A percentile compares a stretch with the other conserved stretches of the same genome.
phyloP scores from a whole-genome alignment of 2,797 vertebrate genomes.

The Schizothorax lantsangensis region DNA sequence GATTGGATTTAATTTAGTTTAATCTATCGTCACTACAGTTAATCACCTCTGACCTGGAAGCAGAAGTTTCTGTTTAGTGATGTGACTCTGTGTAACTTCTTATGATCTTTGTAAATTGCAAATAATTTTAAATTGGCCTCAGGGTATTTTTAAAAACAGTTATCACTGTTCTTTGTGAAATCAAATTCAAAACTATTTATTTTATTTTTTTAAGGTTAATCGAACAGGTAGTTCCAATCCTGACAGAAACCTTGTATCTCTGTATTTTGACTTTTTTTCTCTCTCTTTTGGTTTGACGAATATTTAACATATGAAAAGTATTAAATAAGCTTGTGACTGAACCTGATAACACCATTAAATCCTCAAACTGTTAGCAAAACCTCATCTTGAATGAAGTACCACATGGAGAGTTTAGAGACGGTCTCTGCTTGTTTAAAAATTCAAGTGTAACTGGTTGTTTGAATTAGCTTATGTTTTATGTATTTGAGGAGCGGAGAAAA shows the following conservation, averaged over 20 bases:
- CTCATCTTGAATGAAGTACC: too few species aligned
- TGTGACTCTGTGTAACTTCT: not conserved
- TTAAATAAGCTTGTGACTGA: not conserved
- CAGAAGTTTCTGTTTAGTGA: not conserved
- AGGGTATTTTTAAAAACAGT: not conserved
- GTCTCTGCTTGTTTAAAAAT: too few species aligned
- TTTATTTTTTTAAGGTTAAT: not conserved
- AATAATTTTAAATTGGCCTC: not conserved
- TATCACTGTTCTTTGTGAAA: not conserved
- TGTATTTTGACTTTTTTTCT: too few species aligned
- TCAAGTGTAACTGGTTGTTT: too few species aligned
- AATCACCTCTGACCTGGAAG: not conserved
- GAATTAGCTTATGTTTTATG: not conserved
- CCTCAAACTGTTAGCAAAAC: too few species aligned
- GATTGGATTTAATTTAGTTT: not conserved
- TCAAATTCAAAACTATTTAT: not conserved
- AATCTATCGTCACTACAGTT: not conserved
- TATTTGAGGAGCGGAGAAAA: not conserved
- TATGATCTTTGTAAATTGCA: not conserved
- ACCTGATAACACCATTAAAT: too few species aligned
- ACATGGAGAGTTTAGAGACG: too few species aligned
- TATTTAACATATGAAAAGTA: not conserved
- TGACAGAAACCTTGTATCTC: not conserved
- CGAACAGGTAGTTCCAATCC: not conserved
- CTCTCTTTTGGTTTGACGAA: not conserved